Percentiles rank a stretch among this genome's conserved stretches.
Conservation (phyloP, 2,113 vertebrate genomes). For the Barbus barbus region DNA sequence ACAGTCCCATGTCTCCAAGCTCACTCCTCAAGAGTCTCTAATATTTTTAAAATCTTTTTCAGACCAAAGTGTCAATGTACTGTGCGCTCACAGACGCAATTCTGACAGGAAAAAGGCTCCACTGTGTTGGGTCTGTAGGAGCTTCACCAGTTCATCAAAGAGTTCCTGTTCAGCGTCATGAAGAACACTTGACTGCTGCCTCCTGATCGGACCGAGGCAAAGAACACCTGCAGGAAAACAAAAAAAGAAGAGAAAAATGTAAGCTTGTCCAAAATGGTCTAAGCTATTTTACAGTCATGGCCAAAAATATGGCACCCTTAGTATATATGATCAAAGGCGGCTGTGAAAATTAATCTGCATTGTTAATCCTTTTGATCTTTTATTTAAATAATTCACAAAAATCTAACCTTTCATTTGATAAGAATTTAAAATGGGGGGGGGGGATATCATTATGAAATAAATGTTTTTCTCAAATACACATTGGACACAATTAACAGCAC, state of each 20-base stretch:
- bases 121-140: constrained; percentile 54
- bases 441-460: too few species aligned
- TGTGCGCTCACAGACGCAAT: constrained; percentile 22
- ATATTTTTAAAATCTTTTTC: neutral
- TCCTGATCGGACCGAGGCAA: constrained; percentile 95
- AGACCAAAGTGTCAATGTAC: constrained; percentile 17
- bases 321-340: too few species aligned
- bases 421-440: too few species aligned
- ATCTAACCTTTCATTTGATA: too few species aligned
- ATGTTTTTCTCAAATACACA: too few species aligned
- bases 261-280: neutral
- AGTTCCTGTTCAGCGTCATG: constrained; percentile 99
- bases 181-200: constrained; percentile 99
- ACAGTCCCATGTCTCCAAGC: constrained; percentile 48
- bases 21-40: constrained; percentile 7
- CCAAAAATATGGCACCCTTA: too few species aligned
- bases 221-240: constrained; percentile 85
- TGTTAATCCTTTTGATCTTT: too few species aligned
- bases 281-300: neutral
- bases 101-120: constrained; percentile 47
- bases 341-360: too few species aligned
- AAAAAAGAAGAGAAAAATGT: neutral
- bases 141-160: constrained; percentile 99
- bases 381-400: too few species aligned
- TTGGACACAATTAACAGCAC: too few species aligned